These are phyloP conservation scores for Phoeniculus purpureus DNA, from an alignment of 2,797 vertebrate genomes.

Conservation along the genomic window DNA sequence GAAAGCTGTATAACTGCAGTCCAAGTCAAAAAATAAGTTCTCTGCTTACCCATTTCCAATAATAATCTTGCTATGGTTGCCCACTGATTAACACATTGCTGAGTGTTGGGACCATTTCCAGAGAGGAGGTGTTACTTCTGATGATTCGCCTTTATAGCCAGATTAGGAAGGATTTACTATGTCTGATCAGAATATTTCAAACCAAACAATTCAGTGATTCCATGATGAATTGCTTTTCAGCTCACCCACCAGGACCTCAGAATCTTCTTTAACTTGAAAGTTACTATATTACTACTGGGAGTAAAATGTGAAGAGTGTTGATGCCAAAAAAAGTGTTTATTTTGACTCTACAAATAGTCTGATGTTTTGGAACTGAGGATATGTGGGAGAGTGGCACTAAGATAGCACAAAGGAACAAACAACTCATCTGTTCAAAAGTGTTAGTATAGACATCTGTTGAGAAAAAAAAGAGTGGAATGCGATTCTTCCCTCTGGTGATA, in stretches of 20 bases:
- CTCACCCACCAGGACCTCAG: conserved; percentile 12
- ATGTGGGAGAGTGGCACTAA: background rate
- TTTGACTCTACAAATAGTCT: conserved; percentile 41
- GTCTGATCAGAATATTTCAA: background rate
- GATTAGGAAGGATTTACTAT: background rate
- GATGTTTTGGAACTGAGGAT: conserved; percentile 55
- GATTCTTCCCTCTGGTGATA: background rate
- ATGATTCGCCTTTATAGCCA: background rate
- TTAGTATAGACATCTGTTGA: background rate
- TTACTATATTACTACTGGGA: conserved; percentile 16
- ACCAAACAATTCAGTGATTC: too few species aligned
- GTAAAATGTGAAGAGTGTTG: background rate
- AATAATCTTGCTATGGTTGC: background rate
- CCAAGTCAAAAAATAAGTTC: conserved; percentile 12
- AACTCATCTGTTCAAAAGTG: conserved; percentile 43
- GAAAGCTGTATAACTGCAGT: conserved; percentile 17
- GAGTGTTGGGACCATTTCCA: background rate
- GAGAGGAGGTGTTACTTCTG: background rate
- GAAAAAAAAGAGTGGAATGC: conserved; percentile 19
- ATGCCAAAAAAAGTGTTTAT: conserved; percentile 63
- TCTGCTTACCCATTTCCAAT: background rate
- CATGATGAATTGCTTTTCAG: conserved; percentile 43
- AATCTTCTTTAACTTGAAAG: conserved; percentile 45
- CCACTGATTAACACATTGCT: background rate
- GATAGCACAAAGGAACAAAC: conserved; percentile 1